Conservation (phyloP, 2,888 invertebrate species). For the Eupsilia transversa region DNA sequence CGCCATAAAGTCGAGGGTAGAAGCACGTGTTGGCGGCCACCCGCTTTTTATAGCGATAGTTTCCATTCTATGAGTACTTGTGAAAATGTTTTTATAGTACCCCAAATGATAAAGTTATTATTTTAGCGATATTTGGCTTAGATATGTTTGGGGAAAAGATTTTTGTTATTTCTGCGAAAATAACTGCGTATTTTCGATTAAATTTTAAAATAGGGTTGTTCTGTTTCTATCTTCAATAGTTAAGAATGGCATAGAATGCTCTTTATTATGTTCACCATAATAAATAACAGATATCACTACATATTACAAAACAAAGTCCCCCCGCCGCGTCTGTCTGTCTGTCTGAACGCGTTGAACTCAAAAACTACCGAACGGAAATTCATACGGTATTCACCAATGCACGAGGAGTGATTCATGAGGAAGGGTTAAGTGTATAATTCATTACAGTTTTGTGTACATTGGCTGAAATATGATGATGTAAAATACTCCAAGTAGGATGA, state of each 20-base stretch:
- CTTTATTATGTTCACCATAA: background rate
- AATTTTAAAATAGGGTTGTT: background rate
- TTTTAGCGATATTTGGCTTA: constrained; percentile 29
- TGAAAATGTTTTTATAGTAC: constrained; percentile 56
- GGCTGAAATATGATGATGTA: too few relatives aligned
- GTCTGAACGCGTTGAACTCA: too few relatives aligned
- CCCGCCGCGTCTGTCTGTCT: too few relatives aligned
- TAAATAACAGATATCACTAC: background rate
- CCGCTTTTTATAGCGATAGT: constrained; percentile 62
- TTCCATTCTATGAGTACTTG: constrained; percentile 51
- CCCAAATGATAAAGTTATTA: constrained; percentile 58
- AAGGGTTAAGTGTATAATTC: too few relatives aligned
- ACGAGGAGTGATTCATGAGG: too few relatives aligned
- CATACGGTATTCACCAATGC: too few relatives aligned
- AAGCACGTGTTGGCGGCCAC: constrained; percentile 55
- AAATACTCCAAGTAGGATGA: too few relatives aligned
- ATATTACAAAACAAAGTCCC: too few relatives aligned
- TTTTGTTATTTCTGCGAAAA: constrained; percentile 14
- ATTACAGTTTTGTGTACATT: too few relatives aligned
- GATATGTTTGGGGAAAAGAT: constrained; percentile 9
- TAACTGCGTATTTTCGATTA: background rate
- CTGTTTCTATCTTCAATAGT: background rate
- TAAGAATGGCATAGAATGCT: background rate
- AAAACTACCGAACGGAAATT: too few relatives aligned
- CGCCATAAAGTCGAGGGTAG: constrained; percentile 60